Evolutionary conservation across 1,140 invertebrate species (phyloP).

Genomic region (Heliconius hewitsoni): DNA sequence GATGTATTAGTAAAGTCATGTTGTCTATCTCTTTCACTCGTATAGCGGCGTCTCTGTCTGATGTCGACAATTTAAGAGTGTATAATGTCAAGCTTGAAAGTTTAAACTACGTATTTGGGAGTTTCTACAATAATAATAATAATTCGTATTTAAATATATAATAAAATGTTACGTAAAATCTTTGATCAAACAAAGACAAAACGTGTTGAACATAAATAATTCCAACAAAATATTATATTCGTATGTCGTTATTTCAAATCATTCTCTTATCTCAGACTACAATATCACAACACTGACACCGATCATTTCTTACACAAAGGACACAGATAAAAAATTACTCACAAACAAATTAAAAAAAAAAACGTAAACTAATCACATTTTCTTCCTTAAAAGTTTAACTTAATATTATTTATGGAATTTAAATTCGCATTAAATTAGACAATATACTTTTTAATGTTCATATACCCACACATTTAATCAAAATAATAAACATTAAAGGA

Average conservation of each 20-base stretch:
- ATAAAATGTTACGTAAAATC: constrained; percentile 6
- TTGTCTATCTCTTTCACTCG: constrained; percentile 5
- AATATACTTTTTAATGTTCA: neutral
- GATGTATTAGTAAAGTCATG: neutral
- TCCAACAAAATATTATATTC: constrained; percentile 20
- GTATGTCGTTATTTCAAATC: neutral
- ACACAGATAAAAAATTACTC: neutral
- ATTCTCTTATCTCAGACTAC: constrained; percentile 2
- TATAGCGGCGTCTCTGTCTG: constrained; percentile 7
- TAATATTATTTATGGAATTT: constrained; percentile 11
- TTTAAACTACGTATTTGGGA: constrained; percentile 9
- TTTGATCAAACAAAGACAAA: constrained; percentile 9
- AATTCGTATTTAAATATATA: too few species aligned
- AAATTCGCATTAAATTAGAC: neutral
- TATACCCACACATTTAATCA: neutral
- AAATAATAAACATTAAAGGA: neutral
- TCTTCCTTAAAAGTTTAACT: neutral
- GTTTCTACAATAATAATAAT: neutral
- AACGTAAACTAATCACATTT: constrained; percentile 10
- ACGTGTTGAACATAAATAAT: neutral
- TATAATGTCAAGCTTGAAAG: constrained; percentile 6
- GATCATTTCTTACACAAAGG: constrained; percentile 9
- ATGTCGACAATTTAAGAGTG: neutral
- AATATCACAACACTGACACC: constrained; percentile 31
- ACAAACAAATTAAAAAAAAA: neutral